Conservation (phyloP, 2,113 vertebrate species). For the Antechinus flavipes region DNA sequence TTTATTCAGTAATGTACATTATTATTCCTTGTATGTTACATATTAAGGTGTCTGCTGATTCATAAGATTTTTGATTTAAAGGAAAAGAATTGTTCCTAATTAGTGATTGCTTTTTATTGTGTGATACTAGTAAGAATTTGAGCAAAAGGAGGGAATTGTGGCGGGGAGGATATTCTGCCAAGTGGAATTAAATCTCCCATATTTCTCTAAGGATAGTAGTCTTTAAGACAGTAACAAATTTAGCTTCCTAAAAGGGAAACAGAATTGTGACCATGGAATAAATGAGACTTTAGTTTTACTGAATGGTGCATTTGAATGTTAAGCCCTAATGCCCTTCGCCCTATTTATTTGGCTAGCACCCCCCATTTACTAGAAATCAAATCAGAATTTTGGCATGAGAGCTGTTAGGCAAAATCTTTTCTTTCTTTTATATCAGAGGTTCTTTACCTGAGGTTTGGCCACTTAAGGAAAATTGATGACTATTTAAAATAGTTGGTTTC, state of each 20-base stretch:
- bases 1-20: background rate
- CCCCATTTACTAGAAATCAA: background rate
- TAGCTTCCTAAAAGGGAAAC: background rate
- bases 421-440: background rate
- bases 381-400: background rate
- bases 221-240: slow-evolving; percentile 2
- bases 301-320: slow-evolving; percentile 45
- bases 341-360: background rate
- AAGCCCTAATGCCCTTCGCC: background rate
- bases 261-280: background rate
- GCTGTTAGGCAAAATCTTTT: background rate
- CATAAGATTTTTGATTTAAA: background rate
- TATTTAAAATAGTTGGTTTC: background rate
- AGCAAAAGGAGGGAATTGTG: background rate
- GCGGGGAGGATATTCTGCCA: background rate
- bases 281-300: slow-evolving; percentile 49
- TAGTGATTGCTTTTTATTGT: background rate
- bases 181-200: background rate
- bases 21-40: background rate
- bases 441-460: background rate
- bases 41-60: background rate
- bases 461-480: background rate
- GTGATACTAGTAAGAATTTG: background rate
- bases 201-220: background rate
- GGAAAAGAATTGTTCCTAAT: background rate